These are phyloP conservation scores for Natrix natrix DNA, from an alignment of 2,797 vertebrate species.

Conservation along the genomic window DNA sequence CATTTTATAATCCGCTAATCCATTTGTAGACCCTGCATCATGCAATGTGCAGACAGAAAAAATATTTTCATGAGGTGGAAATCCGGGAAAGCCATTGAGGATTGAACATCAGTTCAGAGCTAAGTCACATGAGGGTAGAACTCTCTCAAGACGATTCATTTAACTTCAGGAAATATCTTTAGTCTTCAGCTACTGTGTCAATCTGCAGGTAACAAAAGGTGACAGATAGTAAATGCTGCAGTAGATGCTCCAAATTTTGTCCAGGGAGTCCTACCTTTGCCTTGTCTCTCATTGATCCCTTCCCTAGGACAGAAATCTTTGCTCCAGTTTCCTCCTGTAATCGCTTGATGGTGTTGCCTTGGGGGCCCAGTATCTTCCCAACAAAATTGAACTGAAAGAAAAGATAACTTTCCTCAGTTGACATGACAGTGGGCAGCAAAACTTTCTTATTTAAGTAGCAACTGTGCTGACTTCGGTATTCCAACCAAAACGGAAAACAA, in stretches of 20 bases:
- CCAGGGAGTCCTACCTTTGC: slow-evolving; percentile 80
- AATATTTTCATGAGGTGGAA: not conserved
- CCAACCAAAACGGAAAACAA: not conserved
- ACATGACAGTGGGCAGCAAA: not conserved
- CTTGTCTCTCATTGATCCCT: slow-evolving; percentile 98
- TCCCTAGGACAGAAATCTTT: slow-evolving; percentile 96
- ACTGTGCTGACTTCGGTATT: not conserved
- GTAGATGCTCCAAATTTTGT: not conserved
- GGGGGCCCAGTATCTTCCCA: slow-evolving; percentile 95
- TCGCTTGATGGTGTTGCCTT: slow-evolving; percentile 97
- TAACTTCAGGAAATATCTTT: not conserved
- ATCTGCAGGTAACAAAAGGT: not conserved
- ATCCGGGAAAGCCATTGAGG: not conserved
- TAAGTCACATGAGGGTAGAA: not conserved
- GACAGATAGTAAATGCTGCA: not conserved
- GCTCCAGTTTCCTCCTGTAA: slow-evolving; percentile 97
- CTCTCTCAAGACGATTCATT: not conserved
- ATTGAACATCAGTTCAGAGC: not conserved
- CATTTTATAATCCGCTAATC: not conserved
- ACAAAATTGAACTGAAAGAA: slow-evolving; percentile 91
- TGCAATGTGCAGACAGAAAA: not conserved
- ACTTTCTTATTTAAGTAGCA: not conserved
- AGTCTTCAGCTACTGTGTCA: not conserved
- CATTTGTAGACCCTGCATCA: not conserved
- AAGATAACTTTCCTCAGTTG: too few species aligned